Evolutionary conservation across 2,888 invertebrate genomes (phyloP).

Genomic region (Acrobasis consociella): DNA sequence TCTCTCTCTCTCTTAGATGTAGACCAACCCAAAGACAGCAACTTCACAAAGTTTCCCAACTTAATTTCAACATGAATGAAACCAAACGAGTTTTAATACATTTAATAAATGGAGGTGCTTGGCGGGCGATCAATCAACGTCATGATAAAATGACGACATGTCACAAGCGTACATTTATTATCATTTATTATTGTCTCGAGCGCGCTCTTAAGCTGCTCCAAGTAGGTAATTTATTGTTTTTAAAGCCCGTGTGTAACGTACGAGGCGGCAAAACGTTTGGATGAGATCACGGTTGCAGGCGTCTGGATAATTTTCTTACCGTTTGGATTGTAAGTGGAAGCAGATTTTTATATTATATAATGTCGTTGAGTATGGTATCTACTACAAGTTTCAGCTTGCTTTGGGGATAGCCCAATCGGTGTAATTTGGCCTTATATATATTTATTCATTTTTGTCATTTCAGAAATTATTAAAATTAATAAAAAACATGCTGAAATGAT

Average conservation of each 20-base stretch:
- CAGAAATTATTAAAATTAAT: too few species aligned
- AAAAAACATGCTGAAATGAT: too few species aligned
- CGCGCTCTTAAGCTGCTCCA: conserved; percentile 55
- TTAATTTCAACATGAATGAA: conserved; percentile 36
- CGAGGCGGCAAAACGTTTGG: conserved; percentile 8
- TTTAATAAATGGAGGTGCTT: conserved; percentile 62
- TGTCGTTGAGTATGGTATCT: too few species aligned
- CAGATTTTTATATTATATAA: too few species aligned
- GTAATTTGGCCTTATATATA: too few species aligned
- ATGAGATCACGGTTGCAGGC: background rate
- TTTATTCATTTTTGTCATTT: too few species aligned
- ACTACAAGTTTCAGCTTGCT: too few species aligned
- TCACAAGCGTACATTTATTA: conserved; percentile 61
- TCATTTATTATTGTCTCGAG: conserved; percentile 29
- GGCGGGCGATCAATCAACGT: conserved; percentile 64
- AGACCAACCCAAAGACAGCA: too few species aligned
- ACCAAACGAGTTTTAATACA: conserved; percentile 48
- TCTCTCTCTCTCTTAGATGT: too few species aligned
- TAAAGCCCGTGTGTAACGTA: conserved; percentile 10
- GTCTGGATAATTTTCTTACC: background rate
- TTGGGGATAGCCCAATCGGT: too few species aligned
- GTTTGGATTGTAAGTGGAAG: too few species aligned
- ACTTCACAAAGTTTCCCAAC: conserved; percentile 22
- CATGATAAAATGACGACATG: conserved; percentile 50
- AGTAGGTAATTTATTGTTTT: conserved; percentile 57